phyloP scores from a whole-genome alignment of 2,888 invertebrate genomes.

The Steinernema hermaphroditum region DNA sequence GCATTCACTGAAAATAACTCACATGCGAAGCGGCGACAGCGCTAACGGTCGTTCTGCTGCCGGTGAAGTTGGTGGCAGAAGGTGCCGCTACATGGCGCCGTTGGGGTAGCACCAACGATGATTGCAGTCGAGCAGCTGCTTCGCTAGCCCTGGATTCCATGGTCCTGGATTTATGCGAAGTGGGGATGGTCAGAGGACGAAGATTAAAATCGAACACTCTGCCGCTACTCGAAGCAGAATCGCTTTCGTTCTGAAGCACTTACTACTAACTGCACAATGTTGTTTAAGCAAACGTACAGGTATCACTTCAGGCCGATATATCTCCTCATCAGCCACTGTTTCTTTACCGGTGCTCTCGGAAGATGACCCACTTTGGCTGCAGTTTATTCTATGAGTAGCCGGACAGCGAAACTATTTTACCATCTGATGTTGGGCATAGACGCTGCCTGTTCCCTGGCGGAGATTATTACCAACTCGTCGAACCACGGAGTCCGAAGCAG shows the following conservation, averaged over 20 bases:
- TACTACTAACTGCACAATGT: no score
- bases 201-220: not conserved
- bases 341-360: constrained; percentile 2
- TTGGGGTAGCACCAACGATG: not conserved
- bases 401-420: not conserved
- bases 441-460: not conserved
- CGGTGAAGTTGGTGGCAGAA: not conserved
- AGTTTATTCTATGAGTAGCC: not conserved
- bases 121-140: not conserved
- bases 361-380: not conserved
- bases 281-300: not conserved
- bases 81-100: not conserved
- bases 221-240: not conserved
- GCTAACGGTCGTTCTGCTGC: not conserved
- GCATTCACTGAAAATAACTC: not conserved
- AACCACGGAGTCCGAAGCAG: constrained; percentile 23
- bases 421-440: not conserved
- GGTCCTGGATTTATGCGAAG: not conserved
- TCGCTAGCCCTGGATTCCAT: no score
- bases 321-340: not conserved
- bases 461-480: not conserved
- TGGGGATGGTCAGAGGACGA: not conserved
- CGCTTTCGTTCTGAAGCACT: no score
- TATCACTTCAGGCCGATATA: not conserved
- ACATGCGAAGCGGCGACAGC: constrained; percentile 8